phyloP scores from a whole-genome alignment of 2,113 vertebrate species.

The Euleptes europaea region DNA sequence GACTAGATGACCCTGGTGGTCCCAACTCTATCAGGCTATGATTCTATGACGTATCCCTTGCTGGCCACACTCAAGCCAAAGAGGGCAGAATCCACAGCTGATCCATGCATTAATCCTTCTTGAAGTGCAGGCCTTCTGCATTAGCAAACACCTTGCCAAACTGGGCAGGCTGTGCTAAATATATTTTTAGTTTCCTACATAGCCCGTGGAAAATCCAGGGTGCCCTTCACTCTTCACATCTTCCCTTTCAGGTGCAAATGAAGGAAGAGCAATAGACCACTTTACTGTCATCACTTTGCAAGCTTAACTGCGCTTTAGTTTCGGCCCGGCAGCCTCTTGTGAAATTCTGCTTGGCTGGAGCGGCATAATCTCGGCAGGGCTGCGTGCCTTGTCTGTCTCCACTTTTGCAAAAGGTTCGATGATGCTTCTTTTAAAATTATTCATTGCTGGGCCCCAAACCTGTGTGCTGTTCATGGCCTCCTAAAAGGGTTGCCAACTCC shows the following conservation, averaged over 20 bases:
- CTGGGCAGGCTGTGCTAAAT: neutral
- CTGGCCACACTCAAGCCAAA: too few species aligned
- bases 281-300: neutral
- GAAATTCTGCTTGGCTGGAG: neutral
- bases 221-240: fast-evolving
- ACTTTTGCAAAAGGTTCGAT: neutral
- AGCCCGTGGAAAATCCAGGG: neutral
- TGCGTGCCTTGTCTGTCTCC: fast-evolving
- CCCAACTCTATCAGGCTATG: too few species aligned
- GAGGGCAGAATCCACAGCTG: too few species aligned
- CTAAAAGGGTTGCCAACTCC: too few species aligned
- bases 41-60: too few species aligned
- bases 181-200: fast-evolving
- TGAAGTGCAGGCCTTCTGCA: too few species aligned
- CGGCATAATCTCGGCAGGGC: fast-evolving
- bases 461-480: too few species aligned
- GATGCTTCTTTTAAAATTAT: neutral
- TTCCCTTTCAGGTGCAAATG: fast-evolving
- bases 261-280: neutral
- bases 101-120: too few species aligned
- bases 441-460: neutral
- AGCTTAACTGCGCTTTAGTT: neutral
- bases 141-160: too few species aligned
- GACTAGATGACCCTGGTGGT: too few species aligned
- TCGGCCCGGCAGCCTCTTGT: neutral